Percentiles rank a stretch among this genome's conserved stretches.
Evolutionary conservation across 2,888 invertebrate species (phyloP).

Genomic region (Drosophila kambysellisi): DNA sequence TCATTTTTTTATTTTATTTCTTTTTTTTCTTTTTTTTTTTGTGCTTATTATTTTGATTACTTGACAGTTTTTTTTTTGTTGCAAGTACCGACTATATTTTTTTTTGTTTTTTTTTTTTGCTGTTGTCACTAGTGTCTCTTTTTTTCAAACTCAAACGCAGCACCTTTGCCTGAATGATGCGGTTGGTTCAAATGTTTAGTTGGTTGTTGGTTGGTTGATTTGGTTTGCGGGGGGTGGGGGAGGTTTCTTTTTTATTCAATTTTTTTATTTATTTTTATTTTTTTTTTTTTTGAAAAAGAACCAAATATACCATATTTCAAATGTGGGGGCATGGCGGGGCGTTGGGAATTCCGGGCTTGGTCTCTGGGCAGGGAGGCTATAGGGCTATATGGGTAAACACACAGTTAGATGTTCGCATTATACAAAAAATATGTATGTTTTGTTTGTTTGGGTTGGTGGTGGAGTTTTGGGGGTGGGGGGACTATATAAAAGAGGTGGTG

Average conservation of each 20-base stretch:
- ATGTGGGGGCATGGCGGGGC: conserved; percentile 33
- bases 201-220: conserved; percentile 40
- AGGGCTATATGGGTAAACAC: conserved; percentile 22
- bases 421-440: conserved; percentile 13
- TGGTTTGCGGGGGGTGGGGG: conserved; percentile 7
- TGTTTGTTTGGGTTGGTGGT: neutral
- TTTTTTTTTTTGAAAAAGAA: conserved; percentile 26
- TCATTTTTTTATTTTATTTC: conserved; percentile 41
- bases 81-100: conserved; percentile 55
- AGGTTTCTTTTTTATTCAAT: neutral
- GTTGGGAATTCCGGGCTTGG: conserved; percentile 15
- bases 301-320: conserved; percentile 49
- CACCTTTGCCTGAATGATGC: conserved; percentile 73
- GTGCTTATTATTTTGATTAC: conserved; percentile 58
- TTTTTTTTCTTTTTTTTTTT: conserved; percentile 37
- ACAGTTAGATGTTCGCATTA: conserved; percentile 37
- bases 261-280: neutral
- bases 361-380: conserved; percentile 3
- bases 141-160: conserved; percentile 82
- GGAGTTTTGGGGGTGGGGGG: neutral
- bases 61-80: conserved; percentile 35
- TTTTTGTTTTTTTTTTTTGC: conserved; percentile 58
- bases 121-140: conserved; percentile 86
- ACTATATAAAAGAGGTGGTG: conserved; percentile 15
- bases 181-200: conserved; percentile 49